Evolutionary conservation across 2,113 vertebrate genomes (phyloP).

Genomic region (Ivindomyrus marchei): DNA sequence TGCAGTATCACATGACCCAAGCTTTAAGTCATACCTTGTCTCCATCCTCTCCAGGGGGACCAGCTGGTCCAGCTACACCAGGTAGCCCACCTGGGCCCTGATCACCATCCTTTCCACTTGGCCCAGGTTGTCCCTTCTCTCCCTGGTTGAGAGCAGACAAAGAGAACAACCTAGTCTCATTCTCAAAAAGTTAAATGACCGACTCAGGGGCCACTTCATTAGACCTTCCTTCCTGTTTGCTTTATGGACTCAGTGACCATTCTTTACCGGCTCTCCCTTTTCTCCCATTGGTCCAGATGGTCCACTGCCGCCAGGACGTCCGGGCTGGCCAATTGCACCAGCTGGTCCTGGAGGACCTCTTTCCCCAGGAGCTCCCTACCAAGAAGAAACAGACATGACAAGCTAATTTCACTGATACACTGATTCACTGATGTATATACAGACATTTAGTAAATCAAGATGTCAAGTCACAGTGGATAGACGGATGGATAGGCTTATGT

Average conservation of each 20-base stretch:
- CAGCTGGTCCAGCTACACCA: constrained; percentile 62
- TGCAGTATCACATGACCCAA: neutral
- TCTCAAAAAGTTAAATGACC: neutral
- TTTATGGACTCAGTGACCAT: neutral
- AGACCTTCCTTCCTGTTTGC: neutral
- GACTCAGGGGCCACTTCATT: neutral
- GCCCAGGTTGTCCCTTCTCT: constrained; percentile 73
- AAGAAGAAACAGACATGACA: neutral
- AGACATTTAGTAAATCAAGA: neutral
- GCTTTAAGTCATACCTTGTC: constrained; percentile 69
- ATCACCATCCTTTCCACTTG: constrained; percentile 71
- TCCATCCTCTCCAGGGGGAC: constrained; percentile 79
- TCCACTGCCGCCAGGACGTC: constrained; percentile 67
- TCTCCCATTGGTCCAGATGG: constrained; percentile 75
- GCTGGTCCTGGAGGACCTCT: constrained; percentile 72
- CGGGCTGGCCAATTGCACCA: constrained; percentile 79
- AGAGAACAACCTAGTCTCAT: neutral
- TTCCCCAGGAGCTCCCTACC: constrained; percentile 77
- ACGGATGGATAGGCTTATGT: neutral
- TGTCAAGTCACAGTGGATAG: neutral
- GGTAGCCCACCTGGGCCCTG: constrained; percentile 67
- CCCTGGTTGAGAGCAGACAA: constrained; percentile 56
- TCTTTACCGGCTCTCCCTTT: constrained; percentile 80
- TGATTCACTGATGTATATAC: neutral
- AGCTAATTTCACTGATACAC: neutral